phyloP scores from a whole-genome alignment of 2,113 vertebrate genomes.

The Chloroceryle aenea region DNA sequence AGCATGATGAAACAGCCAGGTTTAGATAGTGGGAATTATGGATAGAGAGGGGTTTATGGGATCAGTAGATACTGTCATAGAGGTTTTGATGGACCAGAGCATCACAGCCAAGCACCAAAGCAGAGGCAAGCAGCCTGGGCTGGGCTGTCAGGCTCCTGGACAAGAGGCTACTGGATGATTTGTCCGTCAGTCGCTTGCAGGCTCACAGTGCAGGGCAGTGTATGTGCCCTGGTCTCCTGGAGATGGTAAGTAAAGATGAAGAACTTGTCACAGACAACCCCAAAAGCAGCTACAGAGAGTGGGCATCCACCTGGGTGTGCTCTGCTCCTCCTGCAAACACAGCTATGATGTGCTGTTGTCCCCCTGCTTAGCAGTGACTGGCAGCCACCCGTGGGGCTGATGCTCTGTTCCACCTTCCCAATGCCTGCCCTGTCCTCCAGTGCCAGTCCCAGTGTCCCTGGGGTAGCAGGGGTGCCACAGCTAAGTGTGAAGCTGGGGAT shows the following conservation, averaged over 20 bases:
- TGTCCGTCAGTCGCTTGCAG: not conserved
- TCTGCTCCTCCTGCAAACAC: not conserved
- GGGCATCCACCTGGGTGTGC: not conserved
- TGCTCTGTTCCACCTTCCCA: not conserved
- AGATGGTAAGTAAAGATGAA: not conserved
- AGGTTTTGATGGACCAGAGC: not conserved
- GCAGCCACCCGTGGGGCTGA: not conserved
- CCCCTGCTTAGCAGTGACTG: not conserved
- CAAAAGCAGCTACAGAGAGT: not conserved
- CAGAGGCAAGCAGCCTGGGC: not conserved
- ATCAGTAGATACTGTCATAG: not conserved
- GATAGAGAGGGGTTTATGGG: not conserved
- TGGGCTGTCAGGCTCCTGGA: not conserved
- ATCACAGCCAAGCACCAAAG: not conserved
- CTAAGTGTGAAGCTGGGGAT: not conserved
- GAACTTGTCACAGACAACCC: not conserved
- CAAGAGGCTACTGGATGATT: not conserved
- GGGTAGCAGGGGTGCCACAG: not conserved
- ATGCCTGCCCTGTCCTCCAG: not conserved
- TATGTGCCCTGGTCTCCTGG: not conserved
- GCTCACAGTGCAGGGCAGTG: not conserved
- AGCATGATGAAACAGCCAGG: not conserved
- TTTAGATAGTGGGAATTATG: not conserved
- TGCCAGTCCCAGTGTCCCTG: accelerated
- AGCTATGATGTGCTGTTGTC: not conserved